These are phyloP conservation scores for Ceratoteleas bidentatus DNA, from an alignment of 1,140 invertebrate genomes.

Conservation along the genomic window DNA sequence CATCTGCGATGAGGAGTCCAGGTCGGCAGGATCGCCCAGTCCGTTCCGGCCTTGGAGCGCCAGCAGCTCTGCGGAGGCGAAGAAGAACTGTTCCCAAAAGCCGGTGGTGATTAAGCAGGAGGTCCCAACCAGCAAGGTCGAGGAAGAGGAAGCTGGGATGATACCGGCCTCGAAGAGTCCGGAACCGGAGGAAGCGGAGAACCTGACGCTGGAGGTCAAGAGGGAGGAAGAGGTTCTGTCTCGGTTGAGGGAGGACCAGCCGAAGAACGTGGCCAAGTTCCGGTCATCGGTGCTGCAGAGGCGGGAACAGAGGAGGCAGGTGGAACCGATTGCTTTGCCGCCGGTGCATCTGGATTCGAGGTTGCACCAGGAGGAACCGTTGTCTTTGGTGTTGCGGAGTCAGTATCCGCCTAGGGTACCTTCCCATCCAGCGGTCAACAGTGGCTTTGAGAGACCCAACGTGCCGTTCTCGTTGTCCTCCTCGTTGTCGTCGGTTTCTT, in stretches of 20 bases:
- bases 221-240: slow-evolving; percentile 40
- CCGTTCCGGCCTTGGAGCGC: slow-evolving; percentile 83
- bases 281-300: slow-evolving; percentile 31
- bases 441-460: slow-evolving; percentile 67
- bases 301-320: slow-evolving; percentile 52
- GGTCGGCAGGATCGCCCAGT: slow-evolving; percentile 71
- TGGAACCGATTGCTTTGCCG: slow-evolving; percentile 41
- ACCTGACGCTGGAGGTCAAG: slow-evolving; percentile 42
- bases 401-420: slow-evolving; percentile 81
- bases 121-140: no score
- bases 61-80: no score
- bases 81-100: no score
- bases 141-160: no score
- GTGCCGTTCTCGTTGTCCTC: slow-evolving; percentile 67
- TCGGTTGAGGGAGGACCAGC: slow-evolving; percentile 42
- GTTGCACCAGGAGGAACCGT: slow-evolving; percentile 79
- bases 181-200: slow-evolving; percentile 38
- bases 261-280: slow-evolving; percentile 43
- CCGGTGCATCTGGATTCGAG: slow-evolving; percentile 51
- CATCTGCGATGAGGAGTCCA: slow-evolving; percentile 74
- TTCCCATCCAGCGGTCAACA: slow-evolving; percentile 80
- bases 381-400: slow-evolving; percentile 79
- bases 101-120: no score
- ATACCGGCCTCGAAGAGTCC: neutral
- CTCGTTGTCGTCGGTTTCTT: slow-evolving; percentile 40